Percentiles rank a stretch among this genome's conserved stretches.
These are phyloP conservation scores for Dissostichus mawsoni DNA, from an alignment of 2,113 vertebrate species.

Conservation along the genomic window DNA sequence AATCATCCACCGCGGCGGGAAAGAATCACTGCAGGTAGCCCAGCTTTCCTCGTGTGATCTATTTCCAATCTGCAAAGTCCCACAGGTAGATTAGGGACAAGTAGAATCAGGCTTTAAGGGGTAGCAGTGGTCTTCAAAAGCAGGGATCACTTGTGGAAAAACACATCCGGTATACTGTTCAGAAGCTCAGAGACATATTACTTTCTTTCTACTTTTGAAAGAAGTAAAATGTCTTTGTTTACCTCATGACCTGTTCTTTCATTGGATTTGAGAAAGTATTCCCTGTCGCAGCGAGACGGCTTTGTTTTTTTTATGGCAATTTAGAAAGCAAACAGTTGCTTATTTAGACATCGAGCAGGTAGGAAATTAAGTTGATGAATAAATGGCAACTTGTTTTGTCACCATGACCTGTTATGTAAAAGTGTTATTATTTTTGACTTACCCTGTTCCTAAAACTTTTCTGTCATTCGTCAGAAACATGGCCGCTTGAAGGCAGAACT, in stretches of 20 bases:
- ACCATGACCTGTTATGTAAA: background rate
- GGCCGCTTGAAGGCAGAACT: too few species aligned
- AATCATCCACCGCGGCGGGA: constrained; percentile 55
- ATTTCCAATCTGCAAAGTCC: constrained; percentile 76
- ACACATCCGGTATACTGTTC: background rate
- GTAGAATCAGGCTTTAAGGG: constrained; percentile 45
- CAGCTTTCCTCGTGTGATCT: constrained; percentile 74
- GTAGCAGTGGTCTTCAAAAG: constrained; percentile 18
- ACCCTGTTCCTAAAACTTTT: too few species aligned
- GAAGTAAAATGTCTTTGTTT: background rate
- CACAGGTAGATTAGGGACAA: constrained; percentile 72
- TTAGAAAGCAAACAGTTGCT: too few species aligned
- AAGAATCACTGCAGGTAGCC: constrained; percentile 69
- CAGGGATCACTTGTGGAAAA: constrained; percentile 21
- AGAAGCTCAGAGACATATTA: background rate
- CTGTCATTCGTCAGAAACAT: too few species aligned
- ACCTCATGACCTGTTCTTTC: background rate
- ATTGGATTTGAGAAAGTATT: too few species aligned
- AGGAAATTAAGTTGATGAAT: background rate
- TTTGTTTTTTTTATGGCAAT: background rate
- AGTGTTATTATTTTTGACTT: background rate
- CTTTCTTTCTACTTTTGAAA: background rate
- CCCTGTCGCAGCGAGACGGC: background rate
- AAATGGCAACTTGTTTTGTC: background rate
- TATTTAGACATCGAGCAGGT: background rate